These are phyloP conservation scores for Tupaia tana DNA, from an alignment of 2,113 vertebrate species.

Conservation along the genomic window DNA sequence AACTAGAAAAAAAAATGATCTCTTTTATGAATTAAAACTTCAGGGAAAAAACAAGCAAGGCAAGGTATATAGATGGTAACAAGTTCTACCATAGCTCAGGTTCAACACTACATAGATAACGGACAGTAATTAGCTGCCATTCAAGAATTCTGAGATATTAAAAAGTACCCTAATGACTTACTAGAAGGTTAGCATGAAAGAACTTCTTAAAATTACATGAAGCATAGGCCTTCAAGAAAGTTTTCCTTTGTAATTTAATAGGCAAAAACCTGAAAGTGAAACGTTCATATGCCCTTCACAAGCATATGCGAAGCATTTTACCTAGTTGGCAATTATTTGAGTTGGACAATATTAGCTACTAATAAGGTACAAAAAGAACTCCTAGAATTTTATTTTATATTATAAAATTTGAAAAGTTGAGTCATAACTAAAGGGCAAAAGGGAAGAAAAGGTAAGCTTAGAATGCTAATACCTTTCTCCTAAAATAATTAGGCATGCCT, in stretches of 20 bases:
- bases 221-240: not conserved
- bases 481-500: not conserved
- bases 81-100: not conserved
- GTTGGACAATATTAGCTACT: constrained; percentile 50
- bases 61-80: not conserved
- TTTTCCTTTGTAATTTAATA: constrained; percentile 34
- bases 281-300: not conserved
- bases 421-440: not conserved
- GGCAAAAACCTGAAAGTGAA: constrained; percentile 3
- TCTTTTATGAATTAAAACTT: not conserved
- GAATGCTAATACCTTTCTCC: not conserved
- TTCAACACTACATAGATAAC: not conserved
- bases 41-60: not conserved
- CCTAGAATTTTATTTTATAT: not conserved
- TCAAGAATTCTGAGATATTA: constrained; percentile 24
- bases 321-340: not conserved
- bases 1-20: too few species aligned
- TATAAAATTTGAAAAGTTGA: constrained; percentile 42
- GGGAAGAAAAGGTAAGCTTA: not conserved
- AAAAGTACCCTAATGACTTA: constrained; percentile 15
- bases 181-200: not conserved
- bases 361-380: not conserved
- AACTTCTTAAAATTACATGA: constrained; percentile 53
- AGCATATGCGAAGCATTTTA: constrained; percentile 27
- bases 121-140: constrained; percentile 7